phyloP scores from a whole-genome alignment of 2,113 vertebrate genomes.

The Phoxinus phoxinus region DNA sequence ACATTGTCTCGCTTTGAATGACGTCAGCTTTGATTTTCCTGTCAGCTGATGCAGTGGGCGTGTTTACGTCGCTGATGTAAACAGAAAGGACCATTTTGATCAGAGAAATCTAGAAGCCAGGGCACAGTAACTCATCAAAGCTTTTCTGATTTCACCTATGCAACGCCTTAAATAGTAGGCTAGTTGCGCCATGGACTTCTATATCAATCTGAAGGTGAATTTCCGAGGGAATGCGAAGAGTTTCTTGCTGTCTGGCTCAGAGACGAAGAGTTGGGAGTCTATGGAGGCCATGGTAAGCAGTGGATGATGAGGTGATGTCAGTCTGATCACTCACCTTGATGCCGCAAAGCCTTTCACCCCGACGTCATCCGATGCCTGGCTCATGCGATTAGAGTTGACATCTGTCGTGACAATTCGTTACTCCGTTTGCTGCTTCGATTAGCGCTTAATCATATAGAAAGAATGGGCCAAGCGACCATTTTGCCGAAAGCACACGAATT shows the following conservation, averaged over 20 bases:
- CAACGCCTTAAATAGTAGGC: slow-evolving; percentile 17
- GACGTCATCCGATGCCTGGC: background rate
- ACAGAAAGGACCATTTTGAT: slow-evolving; percentile 68
- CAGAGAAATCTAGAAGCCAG: background rate
- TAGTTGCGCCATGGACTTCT: slow-evolving; percentile 70
- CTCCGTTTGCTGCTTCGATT: background rate
- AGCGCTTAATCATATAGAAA: background rate
- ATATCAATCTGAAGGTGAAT: slow-evolving; percentile 79
- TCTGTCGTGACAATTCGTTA: background rate
- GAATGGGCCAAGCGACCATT: slow-evolving; percentile 14
- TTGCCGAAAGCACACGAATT: background rate
- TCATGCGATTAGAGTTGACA: background rate
- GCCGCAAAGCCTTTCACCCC: background rate
- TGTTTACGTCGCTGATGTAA: slow-evolving; percentile 69
- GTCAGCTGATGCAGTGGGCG: slow-evolving; percentile 68
- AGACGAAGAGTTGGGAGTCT: slow-evolving; percentile 89
- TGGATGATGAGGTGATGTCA: background rate
- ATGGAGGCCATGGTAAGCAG: slow-evolving; percentile 92
- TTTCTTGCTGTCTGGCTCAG: slow-evolving; percentile 85
- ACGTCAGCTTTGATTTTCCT: slow-evolving; percentile 49
- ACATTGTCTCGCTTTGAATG: background rate
- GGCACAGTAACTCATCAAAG: background rate
- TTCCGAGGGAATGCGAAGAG: slow-evolving; percentile 78
- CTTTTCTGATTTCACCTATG: slow-evolving; percentile 5
- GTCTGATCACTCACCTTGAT: slow-evolving; percentile 44